Evolutionary conservation across 2,888 invertebrate genomes (phyloP), one percentile per base, ranked within the genome.

Genomic region (Macaria notata): DNA sequence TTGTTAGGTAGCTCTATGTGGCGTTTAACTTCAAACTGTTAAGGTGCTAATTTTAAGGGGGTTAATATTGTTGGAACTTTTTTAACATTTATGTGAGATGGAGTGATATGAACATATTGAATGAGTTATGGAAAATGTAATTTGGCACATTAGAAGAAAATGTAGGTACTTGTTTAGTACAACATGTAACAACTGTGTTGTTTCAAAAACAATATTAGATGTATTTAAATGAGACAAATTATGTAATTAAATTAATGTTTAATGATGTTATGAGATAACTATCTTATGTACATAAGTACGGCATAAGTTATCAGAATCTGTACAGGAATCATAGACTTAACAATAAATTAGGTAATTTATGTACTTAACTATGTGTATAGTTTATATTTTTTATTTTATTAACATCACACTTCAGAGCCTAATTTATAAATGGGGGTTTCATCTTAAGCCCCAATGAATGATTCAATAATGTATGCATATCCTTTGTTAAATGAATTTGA

Each of bases 141-240:
- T 59, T 59, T 66, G 69, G 62, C 60, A 68, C 58, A 70, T 76
- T 36, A 76, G 64, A 72, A 71, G 68, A 64, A 62, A 73, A 69
- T 70, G 80, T 87, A 88, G 76, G 88, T 90, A 88, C 88, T 86
- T 73, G 67, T 79, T 69, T 79, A 88, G 87, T 88, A 89, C 84
- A 75, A 77, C 67, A 75, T 79, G 88, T 89, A 88, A 88, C 88
- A 89, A 89, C 88, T 84, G 78, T 89, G 90, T 90, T 90, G 88
- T 88, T 81, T 81, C 39, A 49, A 60, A 56, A 60, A 60, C 53
- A 60, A 56, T 48, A 53, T 54, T 50, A 52, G 39, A 56, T 54
- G 49, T 57, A 54, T 49, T 51, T 49, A 47, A 52, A 36, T 29
- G 49, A 46, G 53, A 46, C 46, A 58, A 58, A 61, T 52, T 52